Percentiles rank a stretch among this genome's conserved stretches.
phyloP scores from a whole-genome alignment of 2,888 invertebrate genomes.

The Rambutsinella grinnellia region DNA sequence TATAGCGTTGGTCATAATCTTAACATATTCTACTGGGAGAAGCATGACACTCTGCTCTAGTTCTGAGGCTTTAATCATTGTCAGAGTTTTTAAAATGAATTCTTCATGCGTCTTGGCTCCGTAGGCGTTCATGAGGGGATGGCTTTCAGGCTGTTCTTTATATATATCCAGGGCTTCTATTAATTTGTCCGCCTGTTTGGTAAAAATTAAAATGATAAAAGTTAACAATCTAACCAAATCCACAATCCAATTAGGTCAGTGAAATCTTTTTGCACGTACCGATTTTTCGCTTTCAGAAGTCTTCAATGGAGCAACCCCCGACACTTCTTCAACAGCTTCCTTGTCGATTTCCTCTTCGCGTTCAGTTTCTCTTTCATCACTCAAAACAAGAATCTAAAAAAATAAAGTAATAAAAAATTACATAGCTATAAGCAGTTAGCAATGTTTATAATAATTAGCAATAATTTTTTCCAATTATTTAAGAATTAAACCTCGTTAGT shows the following conservation, averaged over 20 bases:
- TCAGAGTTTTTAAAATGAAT: conserved; percentile 85
- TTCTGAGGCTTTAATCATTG: conserved; percentile 75
- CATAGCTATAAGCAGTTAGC: background rate
- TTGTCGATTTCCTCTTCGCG: conserved; percentile 77
- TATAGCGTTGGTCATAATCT: conserved; percentile 59
- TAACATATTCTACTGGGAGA: conserved; percentile 61
- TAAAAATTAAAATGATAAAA: conserved; percentile 27
- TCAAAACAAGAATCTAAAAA: conserved; percentile 90
- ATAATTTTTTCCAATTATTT: conserved; percentile 10
- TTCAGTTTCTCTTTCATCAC: conserved; percentile 90
- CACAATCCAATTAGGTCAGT: background rate
- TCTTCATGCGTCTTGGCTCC: conserved; percentile 80
- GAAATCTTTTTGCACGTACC: conserved; percentile 73
- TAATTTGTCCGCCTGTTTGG: conserved; percentile 83
- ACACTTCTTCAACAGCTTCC: conserved; percentile 75
- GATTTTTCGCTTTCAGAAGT: conserved; percentile 89
- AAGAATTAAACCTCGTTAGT: conserved; percentile 73
- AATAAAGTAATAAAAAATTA: conserved; percentile 69
- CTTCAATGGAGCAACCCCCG: conserved; percentile 81
- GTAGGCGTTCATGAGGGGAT: conserved; percentile 84
- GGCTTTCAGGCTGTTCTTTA: conserved; percentile 69
- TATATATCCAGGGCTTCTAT: conserved; percentile 90
- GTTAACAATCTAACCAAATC: conserved; percentile 1
- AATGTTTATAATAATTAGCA: background rate
- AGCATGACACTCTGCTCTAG: conserved; percentile 64